phyloP scores from a whole-genome alignment of 2,113 vertebrate species.

The Pseudorectes ferrugineus region DNA sequence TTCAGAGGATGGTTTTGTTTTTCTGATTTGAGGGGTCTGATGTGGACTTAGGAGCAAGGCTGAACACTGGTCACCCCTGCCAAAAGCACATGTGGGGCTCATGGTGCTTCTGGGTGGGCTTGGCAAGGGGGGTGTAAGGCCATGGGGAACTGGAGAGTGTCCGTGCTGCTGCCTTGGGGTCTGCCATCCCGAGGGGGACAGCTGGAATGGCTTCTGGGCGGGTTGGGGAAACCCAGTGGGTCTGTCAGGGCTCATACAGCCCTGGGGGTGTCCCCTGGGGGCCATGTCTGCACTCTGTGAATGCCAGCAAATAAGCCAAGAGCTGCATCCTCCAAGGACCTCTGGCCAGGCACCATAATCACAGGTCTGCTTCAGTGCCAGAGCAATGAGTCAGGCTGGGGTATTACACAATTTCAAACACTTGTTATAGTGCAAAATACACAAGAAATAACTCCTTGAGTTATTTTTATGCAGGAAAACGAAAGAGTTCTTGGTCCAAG shows the following conservation, averaged over 20 bases:
- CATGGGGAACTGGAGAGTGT: rapidly evolving
- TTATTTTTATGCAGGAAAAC: not conserved
- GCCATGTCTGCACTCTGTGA: not conserved
- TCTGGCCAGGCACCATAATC: not conserved
- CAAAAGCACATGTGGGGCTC: rapidly evolving
- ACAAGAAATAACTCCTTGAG: not conserved
- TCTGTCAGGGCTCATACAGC: too few species aligned
- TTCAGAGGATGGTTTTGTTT: not conserved
- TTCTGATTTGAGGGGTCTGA: not conserved
- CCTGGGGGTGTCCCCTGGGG: not conserved
- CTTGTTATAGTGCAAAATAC: not conserved
- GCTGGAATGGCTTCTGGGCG: too few species aligned
- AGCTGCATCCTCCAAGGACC: not conserved
- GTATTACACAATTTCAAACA: not conserved
- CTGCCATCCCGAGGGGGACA: not conserved
- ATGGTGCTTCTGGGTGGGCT: not conserved
- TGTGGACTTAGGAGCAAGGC: not conserved
- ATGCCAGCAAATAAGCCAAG: not conserved
- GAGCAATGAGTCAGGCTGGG: not conserved
- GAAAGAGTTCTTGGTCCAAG: not conserved
- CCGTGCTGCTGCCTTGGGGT: not conserved
- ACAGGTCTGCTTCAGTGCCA: not conserved
- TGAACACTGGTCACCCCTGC: not conserved
- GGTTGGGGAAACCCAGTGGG: too few species aligned
- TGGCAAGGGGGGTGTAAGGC: not conserved